These are phyloP conservation scores for Tinea pellionella DNA, from an alignment of 2,888 invertebrate species.

Conservation along the genomic window DNA sequence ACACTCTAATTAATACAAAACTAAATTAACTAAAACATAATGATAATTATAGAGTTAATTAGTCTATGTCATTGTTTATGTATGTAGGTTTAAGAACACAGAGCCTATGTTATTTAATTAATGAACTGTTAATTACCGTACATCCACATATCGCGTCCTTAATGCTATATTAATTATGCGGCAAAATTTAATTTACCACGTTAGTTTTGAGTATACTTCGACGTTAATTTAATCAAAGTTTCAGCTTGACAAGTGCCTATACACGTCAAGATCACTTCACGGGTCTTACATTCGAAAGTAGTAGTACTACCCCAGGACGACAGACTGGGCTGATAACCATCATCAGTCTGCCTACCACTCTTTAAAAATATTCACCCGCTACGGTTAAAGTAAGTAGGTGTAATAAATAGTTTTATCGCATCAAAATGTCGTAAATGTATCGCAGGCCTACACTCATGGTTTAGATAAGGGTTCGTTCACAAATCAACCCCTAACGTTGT, in stretches of 20 bases:
- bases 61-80: not conserved
- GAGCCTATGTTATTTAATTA: not conserved
- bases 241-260: too few relatives aligned
- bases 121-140: not conserved
- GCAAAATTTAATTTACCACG: too few relatives aligned
- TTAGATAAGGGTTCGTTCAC: not conserved
- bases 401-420: constrained; percentile 1
- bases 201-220: too few relatives aligned
- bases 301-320: too few relatives aligned
- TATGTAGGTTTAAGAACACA: not conserved
- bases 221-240: too few relatives aligned
- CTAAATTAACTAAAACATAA: not conserved
- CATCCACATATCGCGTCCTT: not conserved
- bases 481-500: not conserved
- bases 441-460: constrained; percentile 1
- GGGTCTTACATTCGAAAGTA: too few relatives aligned
- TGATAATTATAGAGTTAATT: not conserved
- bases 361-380: too few relatives aligned
- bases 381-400: not conserved
- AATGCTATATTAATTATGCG: not conserved
- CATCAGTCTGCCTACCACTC: too few relatives aligned
- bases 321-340: too few relatives aligned
- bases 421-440: not conserved
- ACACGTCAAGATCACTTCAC: too few relatives aligned
- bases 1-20: too few relatives aligned